Evolutionary conservation across 35 echinoderm and acorn worm genomes (phyloP).

Genomic region (Stichopus chloronotus): DNA sequence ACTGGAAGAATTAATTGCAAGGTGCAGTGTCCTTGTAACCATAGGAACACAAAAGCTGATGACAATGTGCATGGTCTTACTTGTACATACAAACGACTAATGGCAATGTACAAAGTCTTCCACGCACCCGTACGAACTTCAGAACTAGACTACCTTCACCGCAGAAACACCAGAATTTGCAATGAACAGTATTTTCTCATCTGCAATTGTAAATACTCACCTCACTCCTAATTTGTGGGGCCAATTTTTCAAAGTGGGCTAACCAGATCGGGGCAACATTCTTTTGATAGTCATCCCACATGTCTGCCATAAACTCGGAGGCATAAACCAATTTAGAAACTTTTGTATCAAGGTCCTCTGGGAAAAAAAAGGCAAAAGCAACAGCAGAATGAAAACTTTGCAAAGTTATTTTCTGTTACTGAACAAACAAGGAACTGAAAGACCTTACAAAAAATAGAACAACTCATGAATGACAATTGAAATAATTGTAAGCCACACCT

Average conservation of each 20-base stretch:
- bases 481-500: too few relatives aligned
- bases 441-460: not conserved
- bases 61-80: too few relatives aligned
- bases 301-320: conserved; percentile 62
- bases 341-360: conserved; percentile 87
- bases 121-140: too few relatives aligned
- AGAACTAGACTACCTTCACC: too few relatives aligned
- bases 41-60: too few relatives aligned
- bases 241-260: conserved; percentile 83
- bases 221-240: conserved; percentile 72
- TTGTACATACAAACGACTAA: too few relatives aligned
- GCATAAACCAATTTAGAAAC: conserved; percentile 81
- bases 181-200: not conserved
- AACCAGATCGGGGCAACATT: conserved; percentile 85
- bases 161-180: too few relatives aligned
- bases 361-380: too few relatives aligned
- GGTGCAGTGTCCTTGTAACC: too few relatives aligned
- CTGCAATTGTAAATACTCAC: conserved; percentile 21
- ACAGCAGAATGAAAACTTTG: not conserved
- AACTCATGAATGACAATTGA: too few relatives aligned
- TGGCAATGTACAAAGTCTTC: too few relatives aligned
- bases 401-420: not conserved
- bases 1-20: too few relatives aligned
- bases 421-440: not conserved
- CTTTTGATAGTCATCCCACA: conserved; percentile 80